Conservation (phyloP, 1,140 invertebrate species). For the Papilio polyxenes region DNA sequence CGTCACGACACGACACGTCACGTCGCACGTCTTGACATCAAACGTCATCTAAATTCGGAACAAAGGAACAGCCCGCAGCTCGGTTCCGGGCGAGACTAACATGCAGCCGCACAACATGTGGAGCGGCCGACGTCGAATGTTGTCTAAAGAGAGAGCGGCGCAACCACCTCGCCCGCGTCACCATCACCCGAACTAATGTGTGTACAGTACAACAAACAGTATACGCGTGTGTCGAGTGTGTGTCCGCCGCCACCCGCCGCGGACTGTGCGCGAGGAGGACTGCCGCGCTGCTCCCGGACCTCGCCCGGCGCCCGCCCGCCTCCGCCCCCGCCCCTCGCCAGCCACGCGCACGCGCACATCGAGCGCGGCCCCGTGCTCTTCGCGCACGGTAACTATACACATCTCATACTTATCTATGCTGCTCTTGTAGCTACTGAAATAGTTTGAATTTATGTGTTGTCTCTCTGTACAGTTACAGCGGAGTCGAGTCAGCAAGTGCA, state of each 20-base stretch:
- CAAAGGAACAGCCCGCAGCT: background rate
- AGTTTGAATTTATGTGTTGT: too few species aligned
- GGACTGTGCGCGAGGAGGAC: background rate
- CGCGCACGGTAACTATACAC: too few species aligned
- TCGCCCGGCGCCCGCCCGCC: background rate
- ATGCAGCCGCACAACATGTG: background rate
- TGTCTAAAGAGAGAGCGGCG: background rate
- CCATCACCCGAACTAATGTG: background rate
- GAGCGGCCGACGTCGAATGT: too few species aligned
- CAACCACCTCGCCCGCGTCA: too few species aligned
- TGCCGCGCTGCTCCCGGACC: too few species aligned
- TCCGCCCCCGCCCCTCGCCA: too few species aligned
- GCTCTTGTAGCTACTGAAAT: too few species aligned
- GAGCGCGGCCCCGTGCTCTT: too few species aligned
- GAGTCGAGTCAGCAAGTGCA: too few species aligned
- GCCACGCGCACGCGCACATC: too few species aligned
- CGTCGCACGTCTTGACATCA: background rate
- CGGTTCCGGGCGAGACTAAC: background rate
- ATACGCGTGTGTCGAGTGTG: background rate
- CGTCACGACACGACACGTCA: background rate
- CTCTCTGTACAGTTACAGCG: too few species aligned
- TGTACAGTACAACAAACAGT: background rate
- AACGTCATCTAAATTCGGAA: background rate
- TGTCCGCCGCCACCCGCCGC: background rate
- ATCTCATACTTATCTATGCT: too few species aligned